phyloP scores from a whole-genome alignment of 2,888 invertebrate species.

The Cephus pygmeus region DNA sequence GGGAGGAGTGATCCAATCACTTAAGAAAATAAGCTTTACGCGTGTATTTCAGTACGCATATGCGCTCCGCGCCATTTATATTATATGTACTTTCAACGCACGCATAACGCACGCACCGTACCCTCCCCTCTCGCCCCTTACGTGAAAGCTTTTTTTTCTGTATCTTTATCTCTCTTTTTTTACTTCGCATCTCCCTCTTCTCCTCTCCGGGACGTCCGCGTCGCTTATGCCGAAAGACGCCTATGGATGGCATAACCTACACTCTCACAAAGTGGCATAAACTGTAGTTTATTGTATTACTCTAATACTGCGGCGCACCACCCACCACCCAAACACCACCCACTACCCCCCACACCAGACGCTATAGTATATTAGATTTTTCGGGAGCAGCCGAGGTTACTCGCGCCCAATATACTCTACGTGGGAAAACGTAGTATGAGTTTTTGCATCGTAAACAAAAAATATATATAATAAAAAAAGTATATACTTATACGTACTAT shows the following conservation, averaged over 20 bases:
- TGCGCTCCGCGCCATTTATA: slow-evolving; percentile 21
- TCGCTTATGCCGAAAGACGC: background rate
- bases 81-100: slow-evolving; percentile 13
- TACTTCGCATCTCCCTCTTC: background rate
- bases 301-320: slow-evolving; percentile 35
- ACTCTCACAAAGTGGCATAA: slow-evolving; percentile 43
- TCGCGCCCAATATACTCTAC: background rate
- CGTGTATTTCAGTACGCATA: slow-evolving; percentile 35
- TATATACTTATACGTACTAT: too few species aligned
- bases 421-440: background rate
- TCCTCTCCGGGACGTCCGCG: background rate
- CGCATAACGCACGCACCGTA: background rate
- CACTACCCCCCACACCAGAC: background rate
- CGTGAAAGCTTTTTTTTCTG: background rate
- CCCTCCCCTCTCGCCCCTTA: background rate
- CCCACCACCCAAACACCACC: background rate
- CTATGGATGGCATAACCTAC: slow-evolving; percentile 5
- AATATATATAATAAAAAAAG: too few species aligned
- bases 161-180: background rate
- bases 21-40: slow-evolving; percentile 48
- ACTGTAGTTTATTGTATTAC: slow-evolving; percentile 49
- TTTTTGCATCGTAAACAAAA: background rate
- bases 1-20: slow-evolving; percentile 42
- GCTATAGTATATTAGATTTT: slow-evolving; percentile 8
- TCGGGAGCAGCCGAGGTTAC: background rate